Evolutionary conservation across 2,888 invertebrate genomes (phyloP).

Genomic region (Caradrina kadenii): DNA sequence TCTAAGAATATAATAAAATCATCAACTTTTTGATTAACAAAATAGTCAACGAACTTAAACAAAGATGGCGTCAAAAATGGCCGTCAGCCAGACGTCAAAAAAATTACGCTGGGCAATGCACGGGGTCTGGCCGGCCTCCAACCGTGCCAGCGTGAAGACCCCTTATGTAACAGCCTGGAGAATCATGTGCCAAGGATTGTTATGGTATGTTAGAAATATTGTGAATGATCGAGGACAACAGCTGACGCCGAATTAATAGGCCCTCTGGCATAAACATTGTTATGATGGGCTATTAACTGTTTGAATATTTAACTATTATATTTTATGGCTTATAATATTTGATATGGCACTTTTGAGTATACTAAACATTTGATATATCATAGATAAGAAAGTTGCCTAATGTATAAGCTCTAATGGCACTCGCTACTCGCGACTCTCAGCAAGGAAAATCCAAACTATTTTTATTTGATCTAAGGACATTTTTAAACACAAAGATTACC

Average conservation of each 20-base stretch:
- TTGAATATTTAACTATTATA: constrained; percentile 44
- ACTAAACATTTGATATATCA: neutral
- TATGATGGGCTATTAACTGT: constrained; percentile 44
- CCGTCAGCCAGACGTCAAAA: constrained; percentile 79
- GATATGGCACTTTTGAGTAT: neutral
- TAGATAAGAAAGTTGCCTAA: no score
- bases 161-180: constrained; percentile 68
- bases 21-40: constrained; percentile 19
- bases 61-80: constrained; percentile 74
- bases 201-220: constrained; percentile 57
- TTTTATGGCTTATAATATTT: constrained; percentile 27
- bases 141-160: constrained; percentile 74
- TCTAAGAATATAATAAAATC: constrained; percentile 3
- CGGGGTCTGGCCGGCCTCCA: constrained; percentile 79
- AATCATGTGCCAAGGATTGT: constrained; percentile 67
- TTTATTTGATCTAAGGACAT: no score
- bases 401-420: no score
- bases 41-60: constrained; percentile 76
- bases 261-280: constrained; percentile 37
- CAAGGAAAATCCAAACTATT: no score
- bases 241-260: constrained; percentile 64
- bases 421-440: no score
- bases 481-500: no score
- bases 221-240: constrained; percentile 68
- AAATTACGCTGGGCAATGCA: constrained; percentile 76